phyloP scores from a whole-genome alignment of 2,113 vertebrate genomes.

The Bettongia penicillata region DNA sequence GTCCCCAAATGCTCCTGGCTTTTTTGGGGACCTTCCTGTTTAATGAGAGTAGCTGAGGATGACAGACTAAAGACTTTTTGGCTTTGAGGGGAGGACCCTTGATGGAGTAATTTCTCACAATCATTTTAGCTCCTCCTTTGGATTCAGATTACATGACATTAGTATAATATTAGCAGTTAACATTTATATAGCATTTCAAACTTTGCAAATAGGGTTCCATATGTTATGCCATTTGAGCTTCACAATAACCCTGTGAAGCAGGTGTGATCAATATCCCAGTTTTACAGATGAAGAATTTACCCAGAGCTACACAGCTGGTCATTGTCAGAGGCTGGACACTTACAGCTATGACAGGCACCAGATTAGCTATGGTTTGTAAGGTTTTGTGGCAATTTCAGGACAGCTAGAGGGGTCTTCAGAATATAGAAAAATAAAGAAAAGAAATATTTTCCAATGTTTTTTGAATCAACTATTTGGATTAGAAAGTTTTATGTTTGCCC shows the following conservation, averaged over 20 bases:
- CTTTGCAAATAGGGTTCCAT: not conserved
- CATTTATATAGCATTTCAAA: not conserved
- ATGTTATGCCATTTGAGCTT: not conserved
- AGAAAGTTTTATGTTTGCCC: conserved; percentile 22
- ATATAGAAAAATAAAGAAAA: not conserved
- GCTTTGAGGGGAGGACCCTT: not conserved
- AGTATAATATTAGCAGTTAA: not conserved
- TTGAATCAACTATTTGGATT: not conserved
- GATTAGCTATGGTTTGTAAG: not conserved
- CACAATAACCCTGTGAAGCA: not conserved
- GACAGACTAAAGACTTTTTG: not conserved
- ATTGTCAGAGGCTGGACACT: not conserved
- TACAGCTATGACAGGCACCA: not conserved
- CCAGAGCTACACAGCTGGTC: not conserved
- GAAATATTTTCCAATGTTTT: conserved; percentile 8
- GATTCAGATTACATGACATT: not conserved
- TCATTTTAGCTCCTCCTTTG: not conserved
- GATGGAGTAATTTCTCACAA: not conserved
- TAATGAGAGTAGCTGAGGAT: not conserved
- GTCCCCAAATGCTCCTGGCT: not conserved
- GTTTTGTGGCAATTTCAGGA: not conserved
- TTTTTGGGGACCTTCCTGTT: not conserved
- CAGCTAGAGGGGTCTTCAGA: not conserved
- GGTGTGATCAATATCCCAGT: not conserved
- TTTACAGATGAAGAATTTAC: not conserved